phyloP scores from a whole-genome alignment of 53 echinoderm and acorn worm species.

The Crossaster papposus region DNA sequence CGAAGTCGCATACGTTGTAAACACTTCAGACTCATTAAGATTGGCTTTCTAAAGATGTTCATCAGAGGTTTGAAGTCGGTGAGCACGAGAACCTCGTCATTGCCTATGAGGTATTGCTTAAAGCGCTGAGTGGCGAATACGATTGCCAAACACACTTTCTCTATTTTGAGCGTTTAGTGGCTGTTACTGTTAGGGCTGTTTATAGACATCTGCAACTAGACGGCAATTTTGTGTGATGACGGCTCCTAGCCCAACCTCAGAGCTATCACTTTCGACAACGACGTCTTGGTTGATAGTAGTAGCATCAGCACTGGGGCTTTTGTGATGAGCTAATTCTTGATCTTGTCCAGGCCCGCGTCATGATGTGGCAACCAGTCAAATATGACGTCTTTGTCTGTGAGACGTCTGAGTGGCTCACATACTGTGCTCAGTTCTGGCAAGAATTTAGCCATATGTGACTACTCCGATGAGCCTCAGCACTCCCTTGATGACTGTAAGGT shows the following conservation, averaged over 20 bases:
- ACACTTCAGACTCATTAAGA: conserved; percentile 37
- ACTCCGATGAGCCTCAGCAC: no score
- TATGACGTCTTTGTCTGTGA: conserved; percentile 37
- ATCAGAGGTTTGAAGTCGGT: conserved; percentile 68
- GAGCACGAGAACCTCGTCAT: conserved; percentile 43
- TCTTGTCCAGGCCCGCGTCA: conserved; percentile 36
- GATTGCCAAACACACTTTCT: no score
- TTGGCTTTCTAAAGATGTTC: conserved; percentile 60
- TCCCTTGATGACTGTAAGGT: no score
- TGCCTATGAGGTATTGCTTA: conserved; percentile 56
- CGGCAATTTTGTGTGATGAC: conserved; percentile 66
- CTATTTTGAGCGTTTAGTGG: conserved; percentile 59
- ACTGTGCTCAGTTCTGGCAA: conserved; percentile 60
- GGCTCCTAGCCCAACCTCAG: conserved; percentile 66
- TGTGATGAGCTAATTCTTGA: conserved; percentile 53
- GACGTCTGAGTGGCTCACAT: conserved; percentile 51
- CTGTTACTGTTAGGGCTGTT: conserved; percentile 46
- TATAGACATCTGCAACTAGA: conserved; percentile 61
- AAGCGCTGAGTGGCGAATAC: conserved; percentile 65
- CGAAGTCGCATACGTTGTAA: conserved; percentile 60
- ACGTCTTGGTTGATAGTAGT: conserved; percentile 62
- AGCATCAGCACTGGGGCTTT: conserved; percentile 41
- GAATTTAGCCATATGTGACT: conserved; percentile 66
- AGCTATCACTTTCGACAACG: conserved; percentile 68
- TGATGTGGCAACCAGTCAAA: conserved; percentile 51